Percentiles rank a stretch among this genome's conserved stretches.
Evolutionary conservation across 2,888 invertebrate species (phyloP).

Genomic region (Eumacrocentrus americanus): DNA sequence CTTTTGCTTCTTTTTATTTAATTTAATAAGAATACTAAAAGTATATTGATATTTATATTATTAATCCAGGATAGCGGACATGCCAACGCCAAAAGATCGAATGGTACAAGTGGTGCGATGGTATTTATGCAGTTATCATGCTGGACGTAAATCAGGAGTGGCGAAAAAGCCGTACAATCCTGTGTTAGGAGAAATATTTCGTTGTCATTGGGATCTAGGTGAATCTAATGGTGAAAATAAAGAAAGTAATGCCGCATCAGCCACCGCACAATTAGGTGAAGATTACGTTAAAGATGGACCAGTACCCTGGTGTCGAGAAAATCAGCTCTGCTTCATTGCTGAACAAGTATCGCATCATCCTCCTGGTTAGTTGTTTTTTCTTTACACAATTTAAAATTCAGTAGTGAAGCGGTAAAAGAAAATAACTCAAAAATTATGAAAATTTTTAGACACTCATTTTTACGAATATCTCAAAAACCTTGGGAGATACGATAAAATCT

Average conservation of each 20-base stretch:
- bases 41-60: slow-evolving; percentile 17
- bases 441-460: no score
- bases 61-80: slow-evolving; percentile 81
- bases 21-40: background rate
- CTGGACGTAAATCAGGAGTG: slow-evolving; percentile 94
- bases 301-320: slow-evolving; percentile 85
- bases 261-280: background rate
- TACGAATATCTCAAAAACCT: no score
- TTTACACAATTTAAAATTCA: no score
- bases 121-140: slow-evolving; percentile 99
- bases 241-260: slow-evolving; percentile 29
- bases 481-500: no score
- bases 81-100: slow-evolving; percentile 82
- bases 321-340: slow-evolving; percentile 92
- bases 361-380: slow-evolving; percentile 74
- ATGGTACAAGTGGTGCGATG: slow-evolving; percentile 95
- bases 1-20: slow-evolving; percentile 7
- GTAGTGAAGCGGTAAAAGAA: no score
- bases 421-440: no score
- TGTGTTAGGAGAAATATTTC: slow-evolving; percentile 94
- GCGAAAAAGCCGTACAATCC: slow-evolving; percentile 99
- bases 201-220: slow-evolving; percentile 82
- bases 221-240: slow-evolving; percentile 37
- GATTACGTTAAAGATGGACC: slow-evolving; percentile 76
- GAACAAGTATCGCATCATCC: slow-evolving; percentile 99